These are phyloP conservation scores for Poecilia wingei DNA, from an alignment of 2,797 vertebrate species.

Conservation along the genomic window DNA sequence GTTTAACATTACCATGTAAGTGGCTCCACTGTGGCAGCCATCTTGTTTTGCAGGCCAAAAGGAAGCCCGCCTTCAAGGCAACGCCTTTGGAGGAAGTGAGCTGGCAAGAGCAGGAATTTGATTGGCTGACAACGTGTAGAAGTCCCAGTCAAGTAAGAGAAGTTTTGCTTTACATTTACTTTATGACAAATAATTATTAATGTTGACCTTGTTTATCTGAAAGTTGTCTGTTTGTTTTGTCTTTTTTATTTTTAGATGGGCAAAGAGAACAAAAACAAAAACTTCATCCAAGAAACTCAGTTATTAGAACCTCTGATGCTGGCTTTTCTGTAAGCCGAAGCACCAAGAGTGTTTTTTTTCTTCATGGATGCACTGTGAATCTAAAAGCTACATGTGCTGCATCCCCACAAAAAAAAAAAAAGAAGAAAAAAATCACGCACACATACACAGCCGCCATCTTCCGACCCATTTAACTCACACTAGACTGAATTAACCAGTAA, in stretches of 20 bases:
- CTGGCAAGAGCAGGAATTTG: not conserved
- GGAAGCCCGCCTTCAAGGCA: not conserved
- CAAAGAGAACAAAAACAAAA: no score
- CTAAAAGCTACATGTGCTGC: not conserved
- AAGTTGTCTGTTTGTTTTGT: no score
- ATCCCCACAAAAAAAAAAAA: not conserved
- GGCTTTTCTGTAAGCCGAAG: conserved; percentile 7
- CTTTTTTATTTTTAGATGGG: no score
- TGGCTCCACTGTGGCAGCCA: not conserved
- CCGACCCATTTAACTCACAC: conserved; percentile 66
- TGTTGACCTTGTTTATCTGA: not conserved
- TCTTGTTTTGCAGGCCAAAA: not conserved
- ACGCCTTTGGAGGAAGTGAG: not conserved
- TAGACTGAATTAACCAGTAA: conserved; percentile 66
- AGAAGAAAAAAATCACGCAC: not conserved
- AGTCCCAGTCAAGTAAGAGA: not conserved
- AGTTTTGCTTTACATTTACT: not conserved
- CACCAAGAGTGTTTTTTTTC: not conserved
- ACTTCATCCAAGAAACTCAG: conserved; percentile 15
- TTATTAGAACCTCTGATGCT: conserved; percentile 17
- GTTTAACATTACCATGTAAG: not conserved
- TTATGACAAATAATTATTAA: not conserved
- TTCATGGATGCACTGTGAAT: not conserved
- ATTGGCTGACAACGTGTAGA: not conserved
- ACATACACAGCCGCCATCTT: conserved; percentile 38